These are phyloP conservation scores for Lutjanus campechanus DNA, from an alignment of 2,797 vertebrate genomes.

Conservation along the genomic window DNA sequence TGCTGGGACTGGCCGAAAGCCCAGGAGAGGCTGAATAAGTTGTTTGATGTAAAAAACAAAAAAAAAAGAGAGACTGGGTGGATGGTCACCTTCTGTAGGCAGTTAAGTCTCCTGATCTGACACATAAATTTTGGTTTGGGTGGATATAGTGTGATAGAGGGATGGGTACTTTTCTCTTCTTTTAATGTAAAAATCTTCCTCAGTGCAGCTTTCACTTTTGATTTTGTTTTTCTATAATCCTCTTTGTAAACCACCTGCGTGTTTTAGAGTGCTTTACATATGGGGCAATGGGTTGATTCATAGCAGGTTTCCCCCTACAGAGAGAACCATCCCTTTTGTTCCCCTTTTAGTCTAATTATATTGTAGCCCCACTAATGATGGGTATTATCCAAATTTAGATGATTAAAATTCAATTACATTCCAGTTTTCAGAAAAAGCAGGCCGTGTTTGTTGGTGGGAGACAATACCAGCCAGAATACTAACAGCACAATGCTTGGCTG, in stretches of 20 bases:
- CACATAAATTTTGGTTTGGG: not conserved
- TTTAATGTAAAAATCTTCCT: not conserved
- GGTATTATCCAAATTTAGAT: constrained; percentile 63
- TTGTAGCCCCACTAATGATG: constrained; percentile 58
- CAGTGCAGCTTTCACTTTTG: not conserved
- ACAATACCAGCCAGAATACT: constrained; percentile 30
- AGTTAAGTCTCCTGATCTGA: not conserved
- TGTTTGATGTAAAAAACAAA: not conserved
- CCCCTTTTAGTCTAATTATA: constrained; percentile 54
- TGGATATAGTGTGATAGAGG: not conserved
- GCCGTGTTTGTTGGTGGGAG: constrained; percentile 36
- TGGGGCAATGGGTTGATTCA: constrained; percentile 13
- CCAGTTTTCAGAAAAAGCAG: constrained; percentile 40
- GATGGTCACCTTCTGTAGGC: not conserved
- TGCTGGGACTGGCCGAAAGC: constrained; percentile 10
- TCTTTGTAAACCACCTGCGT: not conserved
- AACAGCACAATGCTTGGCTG: constrained; percentile 32
- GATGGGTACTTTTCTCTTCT: not conserved
- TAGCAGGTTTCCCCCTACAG: constrained; percentile 24
- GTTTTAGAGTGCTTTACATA: constrained; percentile 27
- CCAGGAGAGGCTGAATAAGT: constrained; percentile 1
- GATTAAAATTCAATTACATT: constrained; percentile 69
- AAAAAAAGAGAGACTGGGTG: no score
- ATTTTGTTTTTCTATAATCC: not conserved
- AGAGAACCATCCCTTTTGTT: constrained; percentile 22